Conservation (phyloP, 2,113 vertebrate genomes). For the Rhodinocichla rosea region DNA sequence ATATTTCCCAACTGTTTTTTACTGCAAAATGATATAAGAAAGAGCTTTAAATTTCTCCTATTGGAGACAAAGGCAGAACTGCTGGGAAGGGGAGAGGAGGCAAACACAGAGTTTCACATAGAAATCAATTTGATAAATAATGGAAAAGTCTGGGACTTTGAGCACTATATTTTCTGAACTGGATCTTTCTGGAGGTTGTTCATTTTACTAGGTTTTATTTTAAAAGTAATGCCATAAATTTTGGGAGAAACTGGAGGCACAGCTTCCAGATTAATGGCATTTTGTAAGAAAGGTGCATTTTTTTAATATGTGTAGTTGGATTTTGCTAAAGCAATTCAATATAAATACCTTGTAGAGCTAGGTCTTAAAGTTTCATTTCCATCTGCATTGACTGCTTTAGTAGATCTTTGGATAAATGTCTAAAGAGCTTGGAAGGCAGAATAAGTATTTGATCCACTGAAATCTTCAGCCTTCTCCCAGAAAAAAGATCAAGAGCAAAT, state of each 20-base stretch:
- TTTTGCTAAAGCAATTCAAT: conserved; percentile 29
- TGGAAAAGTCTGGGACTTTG: neutral
- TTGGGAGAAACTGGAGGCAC: neutral
- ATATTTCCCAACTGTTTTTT: neutral
- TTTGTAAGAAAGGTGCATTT: neutral
- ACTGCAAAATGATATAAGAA: neutral
- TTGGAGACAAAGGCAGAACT: neutral
- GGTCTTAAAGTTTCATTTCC: conserved; percentile 35
- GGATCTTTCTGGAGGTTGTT: neutral
- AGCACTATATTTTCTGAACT: neutral
- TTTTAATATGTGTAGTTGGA: neutral
- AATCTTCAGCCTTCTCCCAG: neutral
- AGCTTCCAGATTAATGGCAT: neutral
- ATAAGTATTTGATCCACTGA: neutral
- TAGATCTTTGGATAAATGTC: neutral
- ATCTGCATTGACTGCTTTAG: neutral
- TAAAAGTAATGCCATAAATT: neutral
- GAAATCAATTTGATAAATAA: neutral
- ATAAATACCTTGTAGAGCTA: neutral
- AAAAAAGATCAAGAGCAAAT: conserved; percentile 19
- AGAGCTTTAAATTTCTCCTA: neutral
- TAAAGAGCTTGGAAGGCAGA: neutral
- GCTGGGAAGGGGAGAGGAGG: neutral
- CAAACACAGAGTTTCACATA: neutral
- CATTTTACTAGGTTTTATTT: neutral